Conservation (phyloP, 2,797 vertebrate species). For the Echiichthys vipera region DNA sequence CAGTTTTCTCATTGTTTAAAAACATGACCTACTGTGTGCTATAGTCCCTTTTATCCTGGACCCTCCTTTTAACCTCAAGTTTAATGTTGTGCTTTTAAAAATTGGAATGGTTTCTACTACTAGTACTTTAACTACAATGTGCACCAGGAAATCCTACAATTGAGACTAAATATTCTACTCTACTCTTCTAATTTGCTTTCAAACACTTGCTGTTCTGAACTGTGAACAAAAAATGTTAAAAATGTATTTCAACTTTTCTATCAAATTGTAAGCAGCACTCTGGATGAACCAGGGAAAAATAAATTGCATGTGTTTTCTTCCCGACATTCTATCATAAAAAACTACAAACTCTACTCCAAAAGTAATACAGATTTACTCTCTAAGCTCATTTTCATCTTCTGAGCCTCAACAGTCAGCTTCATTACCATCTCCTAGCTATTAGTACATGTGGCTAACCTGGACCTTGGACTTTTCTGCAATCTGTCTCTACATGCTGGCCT, state of each 20-base stretch:
- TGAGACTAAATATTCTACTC: background rate
- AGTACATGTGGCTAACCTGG: slow-evolving; percentile 54
- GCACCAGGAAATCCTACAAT: background rate
- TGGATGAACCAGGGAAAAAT: background rate
- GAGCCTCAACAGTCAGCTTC: slow-evolving; percentile 26
- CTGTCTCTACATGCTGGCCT: slow-evolving; percentile 46
- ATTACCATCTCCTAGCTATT: slow-evolving; percentile 36
- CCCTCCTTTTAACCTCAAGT: background rate
- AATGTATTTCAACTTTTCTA: background rate
- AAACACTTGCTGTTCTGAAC: background rate
- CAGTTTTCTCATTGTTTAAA: background rate
- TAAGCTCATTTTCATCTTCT: slow-evolving; percentile 7
- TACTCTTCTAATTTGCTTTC: background rate
- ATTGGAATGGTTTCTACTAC: background rate
- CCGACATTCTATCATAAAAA: background rate
- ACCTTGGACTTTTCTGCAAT: slow-evolving; percentile 52
- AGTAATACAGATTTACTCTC: slow-evolving; percentile 4
- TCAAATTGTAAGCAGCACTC: background rate
- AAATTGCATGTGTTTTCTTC: background rate
- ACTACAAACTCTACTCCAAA: background rate
- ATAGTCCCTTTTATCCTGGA: background rate
- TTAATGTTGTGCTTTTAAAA: background rate
- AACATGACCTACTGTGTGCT: background rate
- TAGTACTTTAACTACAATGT: background rate
- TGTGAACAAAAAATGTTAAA: background rate